Conservation (phyloP, 2,797 vertebrate genomes). For the Lithobates sylvaticus region DNA sequence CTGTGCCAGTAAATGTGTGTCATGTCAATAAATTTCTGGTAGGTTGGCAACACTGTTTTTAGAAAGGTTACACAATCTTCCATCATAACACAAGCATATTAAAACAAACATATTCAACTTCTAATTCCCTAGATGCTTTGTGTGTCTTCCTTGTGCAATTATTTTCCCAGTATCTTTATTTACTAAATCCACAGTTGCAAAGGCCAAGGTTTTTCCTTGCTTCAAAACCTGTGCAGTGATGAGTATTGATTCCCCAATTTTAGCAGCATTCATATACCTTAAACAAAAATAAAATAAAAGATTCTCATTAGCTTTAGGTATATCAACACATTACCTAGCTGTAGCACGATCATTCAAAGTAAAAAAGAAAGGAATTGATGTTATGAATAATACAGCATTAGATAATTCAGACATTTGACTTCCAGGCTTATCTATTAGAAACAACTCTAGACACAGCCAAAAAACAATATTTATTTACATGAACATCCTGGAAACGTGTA, state of each 20-base stretch:
- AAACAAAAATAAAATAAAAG: conserved; percentile 55
- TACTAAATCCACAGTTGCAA: conserved; percentile 91
- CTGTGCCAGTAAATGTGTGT: too few species aligned
- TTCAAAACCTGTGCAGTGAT: conserved; percentile 94
- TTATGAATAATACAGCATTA: not conserved
- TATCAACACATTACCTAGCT: not conserved
- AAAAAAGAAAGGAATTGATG: not conserved
- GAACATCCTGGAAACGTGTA: too few species aligned
- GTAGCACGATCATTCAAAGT: not conserved
- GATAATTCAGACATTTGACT: too few species aligned
- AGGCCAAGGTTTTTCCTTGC: conserved; percentile 88
- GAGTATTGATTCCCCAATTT: conserved; percentile 89
- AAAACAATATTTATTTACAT: too few species aligned
- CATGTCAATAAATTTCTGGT: too few species aligned
- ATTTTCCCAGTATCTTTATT: conserved; percentile 90
- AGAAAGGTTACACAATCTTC: not conserved
- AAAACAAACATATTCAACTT: not conserved
- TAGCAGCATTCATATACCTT: conserved; percentile 93
- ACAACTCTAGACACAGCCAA: too few species aligned
- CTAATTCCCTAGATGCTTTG: conserved; percentile 87
- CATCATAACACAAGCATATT: not conserved
- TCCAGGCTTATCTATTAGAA: too few species aligned
- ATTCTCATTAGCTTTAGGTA: not conserved
- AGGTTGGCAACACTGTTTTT: not conserved
- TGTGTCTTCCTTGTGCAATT: conserved; percentile 94